Evolutionary conservation across 1,140 invertebrate genomes (phyloP).

Genomic region (Spodoptera litura): DNA sequence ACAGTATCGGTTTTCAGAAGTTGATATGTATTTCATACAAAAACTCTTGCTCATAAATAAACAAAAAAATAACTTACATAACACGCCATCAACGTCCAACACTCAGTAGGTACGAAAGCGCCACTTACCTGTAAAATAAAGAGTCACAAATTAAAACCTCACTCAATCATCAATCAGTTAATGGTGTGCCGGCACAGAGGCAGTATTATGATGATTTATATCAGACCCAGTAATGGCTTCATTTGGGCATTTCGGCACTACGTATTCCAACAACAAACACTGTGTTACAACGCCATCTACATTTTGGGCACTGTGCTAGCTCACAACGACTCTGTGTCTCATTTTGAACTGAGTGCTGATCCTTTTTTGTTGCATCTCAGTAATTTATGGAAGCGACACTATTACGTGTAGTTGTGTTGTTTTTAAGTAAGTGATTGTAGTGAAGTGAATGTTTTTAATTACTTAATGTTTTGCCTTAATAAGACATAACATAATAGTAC

Average conservation of each 20-base stretch:
- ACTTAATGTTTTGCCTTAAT: neutral
- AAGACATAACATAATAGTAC: no score
- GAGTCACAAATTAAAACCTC: conserved; percentile 47
- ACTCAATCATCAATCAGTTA: conserved; percentile 63
- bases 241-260: conserved; percentile 42
- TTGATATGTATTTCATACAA: no score
- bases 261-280: conserved; percentile 42
- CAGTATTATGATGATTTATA: conserved; percentile 64
- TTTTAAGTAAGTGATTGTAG: conserved; percentile 14
- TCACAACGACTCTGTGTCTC: neutral
- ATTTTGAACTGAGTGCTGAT: neutral
- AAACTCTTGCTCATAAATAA: no score
- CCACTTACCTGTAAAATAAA: conserved; percentile 55
- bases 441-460: neutral
- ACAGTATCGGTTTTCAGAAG: no score
- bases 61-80: neutral
- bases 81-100: neutral
- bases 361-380: conserved; percentile 32
- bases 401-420: conserved; percentile 27
- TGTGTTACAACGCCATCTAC: conserved; percentile 1
- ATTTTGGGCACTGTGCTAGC: neutral
- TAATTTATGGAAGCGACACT: conserved; percentile 42
- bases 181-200: conserved; percentile 58
- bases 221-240: conserved; percentile 51
- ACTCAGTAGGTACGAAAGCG: conserved; percentile 35